Percentiles rank a stretch among this genome's conserved stretches.
phyloP scores from a whole-genome alignment of 1,140 invertebrate genomes.

The Probaryconus sp. region DNA sequence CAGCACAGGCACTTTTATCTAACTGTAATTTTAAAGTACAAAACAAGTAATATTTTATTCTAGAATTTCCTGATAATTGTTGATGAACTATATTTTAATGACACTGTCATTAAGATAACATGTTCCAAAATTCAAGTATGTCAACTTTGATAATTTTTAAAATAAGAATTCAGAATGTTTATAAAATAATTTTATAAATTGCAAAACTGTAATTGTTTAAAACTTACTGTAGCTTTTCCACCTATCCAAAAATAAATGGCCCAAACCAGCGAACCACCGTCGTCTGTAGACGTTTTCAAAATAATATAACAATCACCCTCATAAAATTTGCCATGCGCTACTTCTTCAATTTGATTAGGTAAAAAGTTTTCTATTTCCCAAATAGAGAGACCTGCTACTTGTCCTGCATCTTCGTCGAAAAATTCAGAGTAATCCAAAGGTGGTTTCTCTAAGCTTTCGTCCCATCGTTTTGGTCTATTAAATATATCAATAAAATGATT shows the following conservation, averaged over 20 bases:
- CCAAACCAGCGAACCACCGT: constrained; percentile 92
- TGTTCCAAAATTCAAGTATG: too few relatives aligned
- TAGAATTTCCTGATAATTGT: too few relatives aligned
- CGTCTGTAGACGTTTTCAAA: constrained; percentile 93
- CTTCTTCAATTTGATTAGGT: constrained; percentile 94
- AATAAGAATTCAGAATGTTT: too few relatives aligned
- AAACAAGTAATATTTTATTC: too few relatives aligned
- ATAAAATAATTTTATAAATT: neutral
- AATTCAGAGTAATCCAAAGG: constrained; percentile 99
- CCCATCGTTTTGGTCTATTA: constrained; percentile 90
- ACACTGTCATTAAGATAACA: too few relatives aligned
- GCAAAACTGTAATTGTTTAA: constrained; percentile 12
- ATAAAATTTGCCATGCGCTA: constrained; percentile 98
- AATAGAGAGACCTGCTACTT: constrained; percentile 90
- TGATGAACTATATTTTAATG: too few relatives aligned
- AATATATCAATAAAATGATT: constrained; percentile 28
- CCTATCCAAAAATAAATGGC: constrained; percentile 99
- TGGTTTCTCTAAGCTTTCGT: constrained; percentile 96
- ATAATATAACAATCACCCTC: constrained; percentile 99
- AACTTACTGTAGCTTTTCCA: constrained; percentile 90
- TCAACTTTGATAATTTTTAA: too few relatives aligned
- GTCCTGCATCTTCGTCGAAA: constrained; percentile 98
- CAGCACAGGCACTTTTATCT: constrained; percentile 98
- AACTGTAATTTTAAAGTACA: constrained; percentile 79
- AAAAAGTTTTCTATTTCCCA: constrained; percentile 99